These are phyloP conservation scores for Drosophila asahinai DNA, from an alignment of 1,140 invertebrate species.

Conservation along the genomic window DNA sequence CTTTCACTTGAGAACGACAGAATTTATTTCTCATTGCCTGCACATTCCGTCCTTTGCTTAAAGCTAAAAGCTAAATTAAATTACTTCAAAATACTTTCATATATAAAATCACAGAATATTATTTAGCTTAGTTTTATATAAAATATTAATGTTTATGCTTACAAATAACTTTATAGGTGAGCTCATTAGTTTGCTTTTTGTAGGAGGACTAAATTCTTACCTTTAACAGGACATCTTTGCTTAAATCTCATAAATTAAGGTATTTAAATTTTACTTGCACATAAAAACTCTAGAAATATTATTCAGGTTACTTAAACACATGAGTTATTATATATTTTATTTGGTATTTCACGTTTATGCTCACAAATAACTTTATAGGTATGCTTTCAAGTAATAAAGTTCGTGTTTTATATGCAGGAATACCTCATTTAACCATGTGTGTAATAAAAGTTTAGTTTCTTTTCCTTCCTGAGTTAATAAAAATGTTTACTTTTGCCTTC, in stretches of 20 bases:
- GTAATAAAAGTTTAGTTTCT: neutral
- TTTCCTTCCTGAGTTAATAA: neutral
- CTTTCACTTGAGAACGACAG: too few relatives aligned
- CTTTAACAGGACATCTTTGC: neutral
- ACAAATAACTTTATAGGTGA: too few relatives aligned
- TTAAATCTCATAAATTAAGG: neutral
- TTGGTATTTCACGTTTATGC: neutral
- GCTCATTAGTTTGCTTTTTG: too few relatives aligned
- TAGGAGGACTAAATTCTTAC: too few relatives aligned
- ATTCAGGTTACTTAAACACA: neutral
- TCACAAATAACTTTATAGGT: constrained; percentile 1
- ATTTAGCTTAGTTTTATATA: too few relatives aligned
- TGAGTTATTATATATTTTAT: neutral
- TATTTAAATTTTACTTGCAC: neutral
- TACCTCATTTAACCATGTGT: neutral
- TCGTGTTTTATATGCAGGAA: neutral
- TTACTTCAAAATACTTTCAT: too few relatives aligned
- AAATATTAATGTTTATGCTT: too few relatives aligned
- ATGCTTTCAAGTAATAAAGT: neutral
- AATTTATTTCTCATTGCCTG: neutral
- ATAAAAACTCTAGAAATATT: neutral
- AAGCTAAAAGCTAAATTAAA: too few relatives aligned
- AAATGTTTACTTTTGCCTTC: constrained; percentile 3
- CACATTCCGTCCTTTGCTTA: neutral
- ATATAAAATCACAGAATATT: too few relatives aligned